Evolutionary conservation across 1,140 invertebrate genomes (phyloP).

Genomic region (Papilio dardanus): DNA sequence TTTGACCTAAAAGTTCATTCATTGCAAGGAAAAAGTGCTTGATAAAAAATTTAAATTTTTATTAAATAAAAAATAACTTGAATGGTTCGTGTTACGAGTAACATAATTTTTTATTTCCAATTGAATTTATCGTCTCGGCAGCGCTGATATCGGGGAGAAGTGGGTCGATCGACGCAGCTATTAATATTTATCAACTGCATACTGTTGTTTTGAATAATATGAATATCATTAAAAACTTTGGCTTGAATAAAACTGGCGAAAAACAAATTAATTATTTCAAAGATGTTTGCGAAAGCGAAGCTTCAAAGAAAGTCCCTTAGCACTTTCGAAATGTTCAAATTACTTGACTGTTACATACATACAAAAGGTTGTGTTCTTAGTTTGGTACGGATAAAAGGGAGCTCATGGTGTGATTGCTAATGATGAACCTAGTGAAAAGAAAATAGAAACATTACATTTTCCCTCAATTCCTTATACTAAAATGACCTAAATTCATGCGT

Average conservation of each 20-base stretch:
- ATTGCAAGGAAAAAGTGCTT: not conserved
- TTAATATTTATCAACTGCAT: not conserved
- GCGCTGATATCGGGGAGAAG: not conserved
- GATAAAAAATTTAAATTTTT: not conserved
- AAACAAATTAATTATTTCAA: not conserved
- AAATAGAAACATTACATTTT: too few relatives aligned
- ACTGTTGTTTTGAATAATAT: slow-evolving; percentile 1
- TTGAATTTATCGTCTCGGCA: slow-evolving; percentile 8
- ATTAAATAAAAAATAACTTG: not conserved
- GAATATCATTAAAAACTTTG: not conserved
- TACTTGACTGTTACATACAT: too few relatives aligned
- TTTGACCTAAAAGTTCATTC: not conserved
- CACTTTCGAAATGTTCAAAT: not conserved
- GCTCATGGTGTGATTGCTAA: too few relatives aligned
- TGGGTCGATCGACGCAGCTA: slow-evolving; percentile 2
- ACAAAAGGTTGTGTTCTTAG: too few relatives aligned
- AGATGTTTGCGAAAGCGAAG: not conserved
- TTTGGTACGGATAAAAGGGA: too few relatives aligned
- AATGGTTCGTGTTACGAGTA: not conserved
- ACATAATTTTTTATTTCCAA: slow-evolving; percentile 8
- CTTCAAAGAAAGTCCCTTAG: not conserved
- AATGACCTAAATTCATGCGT: too few relatives aligned
- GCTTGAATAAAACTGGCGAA: not conserved
- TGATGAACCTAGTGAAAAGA: too few relatives aligned
- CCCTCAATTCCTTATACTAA: too few relatives aligned